A percentile compares a stretch with the other conserved stretches of the same genome.
These are phyloP conservation scores for Rhagoletis zephyria DNA, from an alignment of 1,140 invertebrate species.

Conservation along the genomic window DNA sequence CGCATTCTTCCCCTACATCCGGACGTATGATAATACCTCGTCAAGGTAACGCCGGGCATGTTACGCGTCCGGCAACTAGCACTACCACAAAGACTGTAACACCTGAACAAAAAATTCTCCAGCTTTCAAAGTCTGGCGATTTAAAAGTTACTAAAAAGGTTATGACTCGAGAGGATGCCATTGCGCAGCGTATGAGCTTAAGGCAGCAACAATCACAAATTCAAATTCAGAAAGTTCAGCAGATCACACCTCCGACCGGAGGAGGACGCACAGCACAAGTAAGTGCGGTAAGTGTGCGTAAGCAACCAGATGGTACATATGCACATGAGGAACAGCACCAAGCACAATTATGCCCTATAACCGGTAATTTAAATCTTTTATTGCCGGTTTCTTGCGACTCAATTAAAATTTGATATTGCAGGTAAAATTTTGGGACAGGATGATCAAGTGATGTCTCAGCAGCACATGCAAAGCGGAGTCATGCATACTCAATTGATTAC, in stretches of 20 bases:
- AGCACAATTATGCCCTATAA: constrained; percentile 68
- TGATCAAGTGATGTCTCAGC: constrained; percentile 56
- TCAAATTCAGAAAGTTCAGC: constrained; percentile 63
- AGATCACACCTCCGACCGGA: constrained; percentile 58
- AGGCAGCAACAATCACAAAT: constrained; percentile 62
- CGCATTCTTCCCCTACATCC: constrained; percentile 56
- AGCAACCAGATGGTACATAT: constrained; percentile 51
- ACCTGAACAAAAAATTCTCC: constrained; percentile 70
- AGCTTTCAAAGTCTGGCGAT: constrained; percentile 70
- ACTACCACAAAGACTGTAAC: constrained; percentile 63
- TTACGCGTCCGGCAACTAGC: not conserved
- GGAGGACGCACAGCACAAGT: constrained; percentile 49
- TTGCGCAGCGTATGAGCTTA: constrained; percentile 62
- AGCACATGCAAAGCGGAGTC: constrained; percentile 53
- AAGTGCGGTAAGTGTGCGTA: constrained; percentile 42
- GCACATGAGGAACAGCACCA: constrained; percentile 61
- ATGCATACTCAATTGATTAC: constrained; percentile 66
- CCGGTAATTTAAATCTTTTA: constrained; percentile 59
- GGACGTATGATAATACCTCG: constrained; percentile 58
- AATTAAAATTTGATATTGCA: constrained; percentile 29
- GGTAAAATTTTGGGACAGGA: constrained; percentile 65
- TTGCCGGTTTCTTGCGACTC: not conserved
- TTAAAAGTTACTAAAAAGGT: constrained; percentile 72
- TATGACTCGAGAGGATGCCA: constrained; percentile 66
- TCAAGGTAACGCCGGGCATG: constrained; percentile 1